phyloP scores from a whole-genome alignment of 2,797 vertebrate species.

The Falco cherrug region DNA sequence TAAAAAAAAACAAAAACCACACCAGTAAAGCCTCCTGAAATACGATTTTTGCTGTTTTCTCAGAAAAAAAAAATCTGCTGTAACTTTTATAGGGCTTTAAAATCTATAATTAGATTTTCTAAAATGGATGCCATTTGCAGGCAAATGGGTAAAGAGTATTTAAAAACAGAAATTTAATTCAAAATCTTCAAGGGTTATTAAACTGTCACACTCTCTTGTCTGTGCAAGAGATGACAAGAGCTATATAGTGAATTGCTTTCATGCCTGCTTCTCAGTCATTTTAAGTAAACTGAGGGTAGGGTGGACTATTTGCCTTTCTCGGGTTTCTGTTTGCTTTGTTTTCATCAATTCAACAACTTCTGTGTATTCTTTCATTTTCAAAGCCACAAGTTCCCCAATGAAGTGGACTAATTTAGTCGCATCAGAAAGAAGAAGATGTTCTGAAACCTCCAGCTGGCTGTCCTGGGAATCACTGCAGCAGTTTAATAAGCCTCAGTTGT shows the following conservation, averaged over 20 bases:
- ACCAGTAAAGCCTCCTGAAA: background rate
- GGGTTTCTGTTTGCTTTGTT: background rate
- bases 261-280: background rate
- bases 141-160: constrained; percentile 30
- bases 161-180: constrained; percentile 21
- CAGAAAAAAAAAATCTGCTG: background rate
- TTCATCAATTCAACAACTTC: background rate
- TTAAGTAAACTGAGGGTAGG: background rate
- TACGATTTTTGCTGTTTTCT: background rate
- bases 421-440: constrained; percentile 37
- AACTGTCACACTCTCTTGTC: constrained; percentile 1
- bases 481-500: constrained; percentile 51
- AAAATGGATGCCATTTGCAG: background rate
- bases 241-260: background rate
- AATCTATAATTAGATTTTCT: constrained; percentile 10
- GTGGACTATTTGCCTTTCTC: background rate
- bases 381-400: background rate
- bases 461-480: constrained; percentile 56
- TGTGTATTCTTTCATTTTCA: background rate
- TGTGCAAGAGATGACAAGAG: background rate
- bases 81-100: background rate
- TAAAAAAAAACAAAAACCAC: background rate
- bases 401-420: background rate
- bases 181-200: constrained; percentile 16
- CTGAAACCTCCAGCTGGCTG: constrained; percentile 28